A percentile compares a stretch with the other conserved stretches of the same genome.
Conservation (phyloP, 2,113 vertebrate species). For the Gopherus flavomarginatus region DNA sequence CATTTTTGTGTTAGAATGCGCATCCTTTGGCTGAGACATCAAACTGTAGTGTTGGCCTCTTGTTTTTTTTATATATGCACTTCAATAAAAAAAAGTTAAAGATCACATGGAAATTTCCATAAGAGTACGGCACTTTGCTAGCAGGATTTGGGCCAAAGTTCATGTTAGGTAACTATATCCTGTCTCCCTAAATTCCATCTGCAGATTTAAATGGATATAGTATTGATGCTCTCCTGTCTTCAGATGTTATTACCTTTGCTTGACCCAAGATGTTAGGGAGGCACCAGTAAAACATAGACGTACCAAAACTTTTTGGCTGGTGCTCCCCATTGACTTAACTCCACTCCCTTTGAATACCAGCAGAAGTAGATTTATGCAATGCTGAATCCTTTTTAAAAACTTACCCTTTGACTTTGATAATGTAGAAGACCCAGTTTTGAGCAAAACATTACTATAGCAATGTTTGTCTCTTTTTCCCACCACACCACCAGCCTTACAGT, state of each 20-base stretch:
- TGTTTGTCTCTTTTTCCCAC: background rate
- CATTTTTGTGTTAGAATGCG: background rate
- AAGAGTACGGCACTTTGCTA: background rate
- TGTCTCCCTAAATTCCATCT: background rate
- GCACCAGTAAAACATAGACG: background rate
- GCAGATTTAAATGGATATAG: background rate
- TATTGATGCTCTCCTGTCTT: background rate
- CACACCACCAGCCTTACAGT: background rate
- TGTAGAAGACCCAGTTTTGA: background rate
- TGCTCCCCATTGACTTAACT: background rate
- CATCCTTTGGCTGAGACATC: background rate
- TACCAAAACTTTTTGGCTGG: background rate
- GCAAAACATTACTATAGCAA: background rate
- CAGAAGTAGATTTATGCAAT: background rate
- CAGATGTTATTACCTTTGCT: background rate
- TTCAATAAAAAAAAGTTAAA: background rate
- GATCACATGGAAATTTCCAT: slow-evolving; percentile 56
- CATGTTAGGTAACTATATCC: background rate
- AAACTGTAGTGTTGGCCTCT: background rate
- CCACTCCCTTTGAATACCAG: background rate
- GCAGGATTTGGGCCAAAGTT: background rate
- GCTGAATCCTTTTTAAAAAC: background rate
- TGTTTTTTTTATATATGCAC: background rate
- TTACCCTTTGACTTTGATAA: background rate
- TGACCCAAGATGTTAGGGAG: background rate